A percentile compares a stretch with the other conserved stretches of the same genome.
phyloP scores from a whole-genome alignment of 2,888 invertebrate genomes.

The Hypomecis atomaria region DNA sequence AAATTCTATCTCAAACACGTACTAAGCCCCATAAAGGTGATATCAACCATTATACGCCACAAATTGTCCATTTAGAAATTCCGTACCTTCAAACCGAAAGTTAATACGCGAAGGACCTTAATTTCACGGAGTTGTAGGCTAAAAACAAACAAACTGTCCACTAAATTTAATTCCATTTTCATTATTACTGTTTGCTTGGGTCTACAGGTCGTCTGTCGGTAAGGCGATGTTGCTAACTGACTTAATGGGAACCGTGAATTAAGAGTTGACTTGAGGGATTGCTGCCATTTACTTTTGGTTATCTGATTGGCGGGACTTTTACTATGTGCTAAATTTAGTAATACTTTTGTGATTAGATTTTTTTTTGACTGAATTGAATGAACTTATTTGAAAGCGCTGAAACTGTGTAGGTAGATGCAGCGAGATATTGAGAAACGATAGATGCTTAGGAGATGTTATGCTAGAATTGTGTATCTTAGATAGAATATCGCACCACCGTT shows the following conservation, averaged over 20 bases:
- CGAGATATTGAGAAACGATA: too few relatives aligned
- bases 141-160: slow-evolving; percentile 52
- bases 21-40: slow-evolving; percentile 27
- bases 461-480: too few relatives aligned
- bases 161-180: slow-evolving; percentile 53
- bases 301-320: slow-evolving; percentile 8
- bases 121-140: slow-evolving; percentile 43
- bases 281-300: slow-evolving; percentile 13
- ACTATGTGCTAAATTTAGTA: too few relatives aligned
- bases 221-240: slow-evolving; percentile 11
- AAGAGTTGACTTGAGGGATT: slow-evolving; percentile 16
- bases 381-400: too few relatives aligned
- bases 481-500: too few relatives aligned
- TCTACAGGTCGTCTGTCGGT: slow-evolving; percentile 25
- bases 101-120: slow-evolving; percentile 45
- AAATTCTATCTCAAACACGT: slow-evolving; percentile 28
- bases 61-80: slow-evolving; percentile 46
- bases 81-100: slow-evolving; percentile 25
- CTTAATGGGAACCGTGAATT: slow-evolving; percentile 16
- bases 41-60: slow-evolving; percentile 28
- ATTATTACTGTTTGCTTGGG: slow-evolving; percentile 52
- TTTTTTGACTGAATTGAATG: too few relatives aligned
- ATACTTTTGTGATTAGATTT: background rate
- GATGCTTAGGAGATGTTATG: too few relatives aligned
- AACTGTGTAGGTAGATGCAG: too few relatives aligned